Evolutionary conservation across 2,888 invertebrate species (phyloP), one percentile per base, ranked within the genome.

Genomic region (Sericinus montela): DNA sequence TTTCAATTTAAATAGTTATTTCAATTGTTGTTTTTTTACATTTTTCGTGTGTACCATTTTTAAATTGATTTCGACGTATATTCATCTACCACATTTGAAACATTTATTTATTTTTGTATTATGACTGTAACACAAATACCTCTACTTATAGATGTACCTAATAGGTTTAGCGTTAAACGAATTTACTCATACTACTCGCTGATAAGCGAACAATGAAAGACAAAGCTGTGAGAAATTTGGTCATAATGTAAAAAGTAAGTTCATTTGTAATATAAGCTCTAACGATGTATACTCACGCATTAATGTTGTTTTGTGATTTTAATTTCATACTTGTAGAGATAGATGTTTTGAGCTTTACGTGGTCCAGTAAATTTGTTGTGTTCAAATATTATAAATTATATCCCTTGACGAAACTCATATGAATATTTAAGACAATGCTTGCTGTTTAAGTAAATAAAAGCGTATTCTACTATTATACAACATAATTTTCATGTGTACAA

Each of bases 171-270:
- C 80, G 55, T 81, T 72, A 80, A 80, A 82, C 81, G 83, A 86
- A 85, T 85, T 85, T 84, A 84, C 78, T 82, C 80, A 68, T 82
- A 80, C 74, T 80, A 76, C 70, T 84, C 85, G 86, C 84, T 78
- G 60, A 60, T 61, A 74, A 75, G 87, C 85, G 86, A 85, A 79
- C 80, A 81, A 89, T 85, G 89, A 89, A 89, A 89, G 89, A 89
- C 89, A 89, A 87, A 88, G 82, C 84, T 87, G 88, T 89, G 88
- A 89, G 88, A 89, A 83, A 84, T 83, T 80, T 80, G 76, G 75
- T 80, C 84, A 67, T 85, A 86, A 76, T 86, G 82, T 86, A 85
- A 80, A 82, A 82, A 78, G 77, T 85, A 80, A 84, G 80, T 80
- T 80, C 77, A 76, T 81, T 81, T 77, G 67, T 75, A 74, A 75